A percentile compares a stretch with the other conserved stretches of the same genome.
Conservation (phyloP, 2,797 vertebrate species). For the Sebastes minor region DNA sequence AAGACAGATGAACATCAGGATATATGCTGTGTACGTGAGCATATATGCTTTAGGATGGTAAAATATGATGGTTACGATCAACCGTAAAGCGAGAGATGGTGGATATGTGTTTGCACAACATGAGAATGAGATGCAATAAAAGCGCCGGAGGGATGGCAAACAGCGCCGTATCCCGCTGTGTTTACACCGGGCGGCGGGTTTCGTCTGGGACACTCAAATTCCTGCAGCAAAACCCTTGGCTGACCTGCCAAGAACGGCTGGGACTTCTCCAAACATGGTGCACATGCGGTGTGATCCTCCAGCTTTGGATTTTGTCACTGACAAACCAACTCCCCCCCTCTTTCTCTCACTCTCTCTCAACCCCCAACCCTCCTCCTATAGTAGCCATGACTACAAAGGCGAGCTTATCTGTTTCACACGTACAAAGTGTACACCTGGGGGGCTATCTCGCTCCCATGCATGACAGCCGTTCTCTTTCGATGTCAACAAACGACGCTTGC, state of each 20-base stretch:
- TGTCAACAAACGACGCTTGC: slow-evolving; percentile 13
- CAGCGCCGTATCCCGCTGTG: slow-evolving; percentile 20
- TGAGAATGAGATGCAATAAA: slow-evolving; percentile 23
- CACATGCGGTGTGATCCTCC: slow-evolving; percentile 19
- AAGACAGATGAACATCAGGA: slow-evolving; percentile 11
- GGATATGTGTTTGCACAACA: slow-evolving; percentile 8
- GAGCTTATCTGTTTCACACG: slow-evolving; percentile 52
- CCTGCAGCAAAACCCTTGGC: slow-evolving; percentile 65
- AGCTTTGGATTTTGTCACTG: slow-evolving; percentile 55
- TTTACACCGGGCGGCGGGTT: slow-evolving; percentile 50
- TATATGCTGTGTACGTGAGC: not conserved
- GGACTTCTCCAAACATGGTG: slow-evolving; percentile 72
- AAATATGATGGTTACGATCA: slow-evolving; percentile 1
- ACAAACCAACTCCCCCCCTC: slow-evolving; percentile 9
- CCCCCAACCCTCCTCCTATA: not conserved
- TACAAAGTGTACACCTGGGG: slow-evolving; percentile 41
- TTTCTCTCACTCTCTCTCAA: not conserved
- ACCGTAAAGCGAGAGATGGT: not conserved
- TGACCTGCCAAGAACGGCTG: slow-evolving; percentile 53
- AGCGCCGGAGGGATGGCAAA: slow-evolving; percentile 22
- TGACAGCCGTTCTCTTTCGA: slow-evolving; percentile 24
- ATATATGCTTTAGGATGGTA: not conserved
- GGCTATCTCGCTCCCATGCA: slow-evolving; percentile 21
- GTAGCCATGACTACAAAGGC: slow-evolving; percentile 50
- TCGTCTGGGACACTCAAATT: slow-evolving; percentile 50